Base-by-base conservation (phyloP, 2,113 vertebrate species). In the Nannobrachium achirus region DNA sequence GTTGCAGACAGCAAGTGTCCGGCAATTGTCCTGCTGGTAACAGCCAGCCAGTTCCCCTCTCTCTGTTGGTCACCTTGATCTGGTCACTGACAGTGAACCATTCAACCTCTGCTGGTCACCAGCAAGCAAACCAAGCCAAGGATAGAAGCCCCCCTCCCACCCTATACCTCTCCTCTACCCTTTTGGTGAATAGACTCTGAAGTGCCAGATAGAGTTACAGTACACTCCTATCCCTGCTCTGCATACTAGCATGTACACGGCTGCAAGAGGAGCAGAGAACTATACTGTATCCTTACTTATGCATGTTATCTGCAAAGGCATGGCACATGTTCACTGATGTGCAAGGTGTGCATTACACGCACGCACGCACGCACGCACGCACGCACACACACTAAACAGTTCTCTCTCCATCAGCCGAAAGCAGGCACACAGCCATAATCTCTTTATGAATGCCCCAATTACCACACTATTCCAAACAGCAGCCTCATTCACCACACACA, bases 371-470 rank as follows among this genome's bases (percentile, higher is more conserved):
- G 5, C 41, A 5, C 53, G 50, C 56, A 46, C 18, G 44, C 42
- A 9, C 6, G 1, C 42, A 19, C 46, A 61, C 18, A 59, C 19
- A 59, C 42, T 39, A 81, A 67, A 69, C 61, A 72, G 58, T 57
- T 66, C 16, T 50, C 63, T 81, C 80, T 68, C 69, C 73, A 75
- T 81, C 70, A 78, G 74, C 14, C 40, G 38, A 9, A n/a, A 41
- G 56, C 6, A 33, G 25, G 25, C 25, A 33, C 49, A n/a, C 63
- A 72, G 60, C 5, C 75, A 52, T 85, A 85, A 83, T 90, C 84
- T 78, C 78, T 78, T 89, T 85, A 89, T 89, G 79, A 86, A 88
- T 56, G 89, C 89, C 67, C 87, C 79, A 86, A 63, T 86, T 86
- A 81, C 71, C 59, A 69, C 85, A 69, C 71, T 75, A 71, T 75